Conservation (phyloP, 2,113 vertebrate genomes). For the Podilymbus podiceps region DNA sequence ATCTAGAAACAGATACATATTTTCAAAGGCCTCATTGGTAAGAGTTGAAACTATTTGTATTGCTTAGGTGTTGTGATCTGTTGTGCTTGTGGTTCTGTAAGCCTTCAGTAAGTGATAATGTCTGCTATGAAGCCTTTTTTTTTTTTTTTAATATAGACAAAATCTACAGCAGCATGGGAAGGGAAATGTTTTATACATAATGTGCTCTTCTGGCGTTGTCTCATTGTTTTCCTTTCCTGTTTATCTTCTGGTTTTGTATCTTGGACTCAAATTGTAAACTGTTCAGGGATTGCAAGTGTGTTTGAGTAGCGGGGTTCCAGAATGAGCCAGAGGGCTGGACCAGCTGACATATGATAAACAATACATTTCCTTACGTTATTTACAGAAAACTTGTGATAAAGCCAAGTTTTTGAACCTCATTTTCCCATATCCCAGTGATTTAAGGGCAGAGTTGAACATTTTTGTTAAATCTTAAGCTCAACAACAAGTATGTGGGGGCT, state of each 20-base stretch:
- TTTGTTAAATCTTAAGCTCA: neutral
- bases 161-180: neutral
- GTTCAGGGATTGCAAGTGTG: neutral
- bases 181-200: neutral
- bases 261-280: neutral
- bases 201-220: neutral
- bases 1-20: neutral
- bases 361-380: neutral
- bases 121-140: neutral
- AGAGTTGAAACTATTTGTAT: neutral
- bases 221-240: neutral
- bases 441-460: neutral
- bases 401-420: neutral
- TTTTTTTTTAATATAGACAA: neutral
- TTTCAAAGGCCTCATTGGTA: neutral
- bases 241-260: neutral
- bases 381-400: neutral
- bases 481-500: rapidly evolving
- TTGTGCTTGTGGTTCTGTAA: neutral
- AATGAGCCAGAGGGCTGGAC: neutral
- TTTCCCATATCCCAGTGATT: neutral
- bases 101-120: neutral
- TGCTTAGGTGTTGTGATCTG: neutral
- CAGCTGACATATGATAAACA: neutral
- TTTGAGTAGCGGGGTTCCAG: neutral